phyloP scores from a whole-genome alignment of 2,113 vertebrate genomes.

The Telmatochromis sp. region DNA sequence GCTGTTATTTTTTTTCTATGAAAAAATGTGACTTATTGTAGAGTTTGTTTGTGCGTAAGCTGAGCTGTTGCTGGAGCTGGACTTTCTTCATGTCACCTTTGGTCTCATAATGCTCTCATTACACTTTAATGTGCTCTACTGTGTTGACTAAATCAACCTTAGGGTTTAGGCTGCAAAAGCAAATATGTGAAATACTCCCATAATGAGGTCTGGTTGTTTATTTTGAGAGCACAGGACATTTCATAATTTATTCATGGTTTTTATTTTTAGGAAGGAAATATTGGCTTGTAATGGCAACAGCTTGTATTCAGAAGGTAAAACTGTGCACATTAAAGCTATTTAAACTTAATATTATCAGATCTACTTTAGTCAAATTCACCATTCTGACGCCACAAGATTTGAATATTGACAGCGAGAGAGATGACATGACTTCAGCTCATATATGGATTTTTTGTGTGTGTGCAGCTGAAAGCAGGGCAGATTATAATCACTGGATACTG shows the following conservation, averaged over 20 bases:
- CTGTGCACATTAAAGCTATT: neutral
- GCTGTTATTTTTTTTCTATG: neutral
- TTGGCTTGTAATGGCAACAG: neutral
- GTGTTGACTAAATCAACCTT: neutral
- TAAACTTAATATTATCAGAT: constrained; percentile 14
- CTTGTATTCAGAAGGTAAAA: neutral
- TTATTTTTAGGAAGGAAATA: neutral
- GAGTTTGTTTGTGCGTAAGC: neutral
- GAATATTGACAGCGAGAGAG: constrained; percentile 1
- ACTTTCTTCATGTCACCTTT: neutral
- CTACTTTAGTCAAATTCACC: constrained; percentile 35
- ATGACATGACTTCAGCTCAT: neutral
- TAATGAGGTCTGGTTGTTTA: neutral
- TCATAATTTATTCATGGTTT: neutral
- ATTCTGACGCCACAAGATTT: constrained; percentile 13
- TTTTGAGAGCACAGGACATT: neutral
- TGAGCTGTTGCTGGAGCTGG: neutral
- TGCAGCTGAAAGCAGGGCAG: neutral
- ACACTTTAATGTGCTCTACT: neutral
- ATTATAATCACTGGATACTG: neutral
- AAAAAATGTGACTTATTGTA: neutral
- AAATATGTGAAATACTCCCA: neutral
- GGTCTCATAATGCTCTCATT: neutral
- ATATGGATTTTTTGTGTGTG: neutral
- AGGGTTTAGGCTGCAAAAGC: neutral